Evolutionary conservation across 2,113 vertebrate species (phyloP).

Genomic region (Halichoeres trimaculatus): DNA sequence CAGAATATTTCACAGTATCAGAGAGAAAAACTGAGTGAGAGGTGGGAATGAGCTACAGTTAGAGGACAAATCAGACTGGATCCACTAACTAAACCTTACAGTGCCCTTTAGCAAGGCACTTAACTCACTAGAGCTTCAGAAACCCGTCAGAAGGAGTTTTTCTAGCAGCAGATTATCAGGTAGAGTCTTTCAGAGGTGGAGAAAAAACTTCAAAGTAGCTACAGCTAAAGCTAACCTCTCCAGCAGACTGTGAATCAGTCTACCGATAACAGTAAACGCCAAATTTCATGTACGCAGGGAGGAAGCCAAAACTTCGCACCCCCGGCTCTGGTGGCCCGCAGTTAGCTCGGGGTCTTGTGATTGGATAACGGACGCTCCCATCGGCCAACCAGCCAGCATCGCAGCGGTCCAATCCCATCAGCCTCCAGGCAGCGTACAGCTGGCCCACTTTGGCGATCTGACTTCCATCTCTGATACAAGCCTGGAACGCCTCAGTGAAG

Average conservation of each 20-base stretch:
- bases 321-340: constrained; percentile 88
- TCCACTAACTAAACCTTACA: background rate
- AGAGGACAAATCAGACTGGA: background rate
- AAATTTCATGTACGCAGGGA: constrained; percentile 78
- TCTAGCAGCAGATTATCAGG: background rate
- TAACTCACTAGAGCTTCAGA: background rate
- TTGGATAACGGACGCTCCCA: constrained; percentile 90
- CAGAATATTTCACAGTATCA: constrained; percentile 39
- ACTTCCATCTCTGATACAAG: constrained; percentile 82
- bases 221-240: constrained; percentile 32
- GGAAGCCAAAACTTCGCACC: constrained; percentile 90
- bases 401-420: constrained; percentile 88
- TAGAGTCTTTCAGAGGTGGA: constrained; percentile 15
- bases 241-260: constrained; percentile 34
- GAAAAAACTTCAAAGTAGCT: constrained; percentile 24
- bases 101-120: constrained; percentile 26
- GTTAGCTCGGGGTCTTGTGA: constrained; percentile 82
- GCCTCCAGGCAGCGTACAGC: constrained; percentile 91
- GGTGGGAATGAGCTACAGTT: background rate
- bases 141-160: background rate
- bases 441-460: constrained; percentile 91
- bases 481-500: constrained; percentile 86
- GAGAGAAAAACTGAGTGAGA: background rate
- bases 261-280: constrained; percentile 90
- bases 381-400: constrained; percentile 93